Percentiles rank a stretch among this genome's conserved stretches.
Conservation (phyloP, 2,113 vertebrate genomes). For the Syngnathus floridae region DNA sequence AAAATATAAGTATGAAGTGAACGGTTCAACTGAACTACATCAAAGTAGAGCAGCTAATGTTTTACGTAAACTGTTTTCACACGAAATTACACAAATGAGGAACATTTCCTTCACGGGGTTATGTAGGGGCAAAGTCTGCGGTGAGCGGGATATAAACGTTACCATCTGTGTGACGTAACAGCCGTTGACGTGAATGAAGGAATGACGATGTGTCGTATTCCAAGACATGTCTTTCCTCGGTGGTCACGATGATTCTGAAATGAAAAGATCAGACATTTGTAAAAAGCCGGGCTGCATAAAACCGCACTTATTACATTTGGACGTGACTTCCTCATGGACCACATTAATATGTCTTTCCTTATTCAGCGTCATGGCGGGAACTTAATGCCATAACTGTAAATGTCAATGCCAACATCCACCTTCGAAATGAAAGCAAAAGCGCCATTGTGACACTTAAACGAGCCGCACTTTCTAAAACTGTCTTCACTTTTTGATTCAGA, state of each 20-base stretch:
- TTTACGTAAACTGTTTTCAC: not conserved
- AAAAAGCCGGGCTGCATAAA: not conserved
- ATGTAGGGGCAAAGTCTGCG: not conserved
- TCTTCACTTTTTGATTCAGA: not conserved
- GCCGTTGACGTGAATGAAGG: not conserved
- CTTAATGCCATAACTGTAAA: not conserved
- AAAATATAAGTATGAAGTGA: no score
- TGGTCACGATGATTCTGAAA: conserved; percentile 1
- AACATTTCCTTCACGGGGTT: conserved; percentile 10
- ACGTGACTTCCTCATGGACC: not conserved
- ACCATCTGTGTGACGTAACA: not conserved
- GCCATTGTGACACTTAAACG: conserved; percentile 1
- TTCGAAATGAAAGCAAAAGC: not conserved
- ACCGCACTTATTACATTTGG: not conserved
- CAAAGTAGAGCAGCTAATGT: not conserved
- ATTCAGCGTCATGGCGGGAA: not conserved
- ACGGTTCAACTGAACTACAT: not conserved
- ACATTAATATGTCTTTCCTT: not conserved
- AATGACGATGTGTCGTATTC: not conserved
- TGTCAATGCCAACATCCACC: not conserved
- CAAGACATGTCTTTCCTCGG: not conserved
- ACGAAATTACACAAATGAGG: not conserved
- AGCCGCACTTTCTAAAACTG: not conserved
- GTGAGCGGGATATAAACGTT: not conserved
- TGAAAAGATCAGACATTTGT: not conserved